A percentile compares a stretch with the other conserved stretches of the same genome.
Evolutionary conservation across 2,888 invertebrate species (phyloP).

Genomic region (Morpho achilles): DNA sequence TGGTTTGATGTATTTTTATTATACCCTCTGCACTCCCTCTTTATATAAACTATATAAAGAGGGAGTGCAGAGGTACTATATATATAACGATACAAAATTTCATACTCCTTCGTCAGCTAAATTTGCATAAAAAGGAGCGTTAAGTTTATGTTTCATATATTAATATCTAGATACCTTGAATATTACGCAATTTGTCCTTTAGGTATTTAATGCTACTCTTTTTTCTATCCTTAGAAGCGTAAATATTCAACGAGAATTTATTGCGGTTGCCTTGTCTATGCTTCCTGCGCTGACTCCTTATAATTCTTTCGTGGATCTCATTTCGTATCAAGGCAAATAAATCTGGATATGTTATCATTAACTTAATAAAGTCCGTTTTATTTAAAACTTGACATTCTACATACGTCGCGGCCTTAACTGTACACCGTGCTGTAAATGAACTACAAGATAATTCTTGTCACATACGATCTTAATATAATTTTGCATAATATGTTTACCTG

Average conservation of each 20-base stretch:
- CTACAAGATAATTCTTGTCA: conserved; percentile 7
- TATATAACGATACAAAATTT: not conserved
- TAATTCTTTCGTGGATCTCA: conserved; percentile 54
- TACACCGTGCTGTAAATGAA: conserved; percentile 59
- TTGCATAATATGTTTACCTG: conserved; percentile 41
- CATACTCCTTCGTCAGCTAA: too few relatives aligned
- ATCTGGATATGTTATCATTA: conserved; percentile 71
- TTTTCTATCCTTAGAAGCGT: conserved; percentile 64
- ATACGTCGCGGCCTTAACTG: conserved; percentile 73
- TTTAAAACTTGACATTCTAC: conserved; percentile 75
- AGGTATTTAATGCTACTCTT: conserved; percentile 72
- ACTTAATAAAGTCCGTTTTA: conserved; percentile 65
- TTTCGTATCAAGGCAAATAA: conserved; percentile 49
- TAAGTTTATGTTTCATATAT: too few relatives aligned
- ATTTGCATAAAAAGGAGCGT: too few relatives aligned
- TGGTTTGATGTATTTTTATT: too few relatives aligned
- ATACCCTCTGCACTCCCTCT: too few relatives aligned
- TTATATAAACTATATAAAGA: too few relatives aligned
- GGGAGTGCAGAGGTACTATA: too few relatives aligned
- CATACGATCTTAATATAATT: conserved; percentile 6
- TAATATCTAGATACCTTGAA: conserved; percentile 49
- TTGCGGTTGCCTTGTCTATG: conserved; percentile 33
- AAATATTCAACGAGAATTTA: conserved; percentile 58
- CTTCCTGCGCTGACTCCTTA: conserved; percentile 44
- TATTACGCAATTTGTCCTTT: conserved; percentile 65